These are phyloP conservation scores for Empis stercorea DNA, from an alignment of 2,888 invertebrate genomes.

Conservation along the genomic window DNA sequence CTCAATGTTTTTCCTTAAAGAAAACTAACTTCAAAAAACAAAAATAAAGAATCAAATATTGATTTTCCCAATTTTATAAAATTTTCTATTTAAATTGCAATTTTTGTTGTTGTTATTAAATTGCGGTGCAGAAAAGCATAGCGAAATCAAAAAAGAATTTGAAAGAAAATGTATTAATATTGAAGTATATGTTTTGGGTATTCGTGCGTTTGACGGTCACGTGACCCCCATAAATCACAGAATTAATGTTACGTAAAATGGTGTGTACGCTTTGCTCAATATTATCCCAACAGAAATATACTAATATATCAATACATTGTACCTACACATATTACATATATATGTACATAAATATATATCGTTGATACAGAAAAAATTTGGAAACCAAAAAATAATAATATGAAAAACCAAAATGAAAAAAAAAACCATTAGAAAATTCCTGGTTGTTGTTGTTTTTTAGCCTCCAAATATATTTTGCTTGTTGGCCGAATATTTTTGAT, in stretches of 20 bases:
- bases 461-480: too few species aligned
- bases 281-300: constrained; percentile 6
- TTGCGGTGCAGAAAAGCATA: too few species aligned
- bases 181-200: constrained; percentile 15
- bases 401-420: constrained; percentile 9
- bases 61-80: too few species aligned
- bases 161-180: not conserved
- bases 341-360: constrained; percentile 5
- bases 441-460: too few species aligned
- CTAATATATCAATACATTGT: constrained; percentile 12
- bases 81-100: too few species aligned
- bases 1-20: too few species aligned
- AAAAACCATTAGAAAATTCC: constrained; percentile 14
- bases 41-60: too few species aligned
- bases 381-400: constrained; percentile 9
- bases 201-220: constrained; percentile 37
- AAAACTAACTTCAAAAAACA: too few species aligned
- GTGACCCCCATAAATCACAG: constrained; percentile 39
- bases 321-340: constrained; percentile 4
- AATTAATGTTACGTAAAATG: constrained; percentile 40
- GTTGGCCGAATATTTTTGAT: too few species aligned
- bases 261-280: constrained; percentile 24
- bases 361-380: constrained; percentile 8
- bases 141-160: not conserved
- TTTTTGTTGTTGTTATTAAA: too few species aligned